Evolutionary conservation across 2,888 invertebrate genomes (phyloP).

Genomic region (Julus scanicus): DNA sequence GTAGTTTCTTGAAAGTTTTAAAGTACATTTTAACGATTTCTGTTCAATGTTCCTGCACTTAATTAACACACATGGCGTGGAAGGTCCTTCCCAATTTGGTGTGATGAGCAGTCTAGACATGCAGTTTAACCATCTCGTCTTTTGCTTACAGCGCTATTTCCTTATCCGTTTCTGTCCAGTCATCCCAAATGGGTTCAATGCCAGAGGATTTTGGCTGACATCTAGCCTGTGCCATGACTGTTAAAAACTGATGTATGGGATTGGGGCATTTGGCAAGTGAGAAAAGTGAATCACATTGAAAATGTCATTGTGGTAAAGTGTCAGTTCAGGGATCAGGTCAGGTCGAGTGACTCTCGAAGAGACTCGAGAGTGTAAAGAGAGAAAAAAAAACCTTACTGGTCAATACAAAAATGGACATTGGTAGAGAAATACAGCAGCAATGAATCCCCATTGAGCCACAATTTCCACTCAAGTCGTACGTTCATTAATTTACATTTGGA

Average conservation of each 20-base stretch:
- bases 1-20: no score
- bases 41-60: no score
- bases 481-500: constrained; percentile 27
- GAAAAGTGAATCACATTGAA: constrained; percentile 8
- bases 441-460: background rate
- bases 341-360: background rate
- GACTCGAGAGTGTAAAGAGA: background rate
- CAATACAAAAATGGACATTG: constrained; percentile 16
- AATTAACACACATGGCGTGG: no score
- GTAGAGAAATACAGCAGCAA: background rate
- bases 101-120: constrained; percentile 11
- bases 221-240: background rate
- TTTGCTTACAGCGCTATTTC: background rate
- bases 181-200: constrained; percentile 6
- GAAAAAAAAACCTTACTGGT: background rate
- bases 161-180: constrained; percentile 1
- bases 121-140: background rate
- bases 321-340: constrained; percentile 17
- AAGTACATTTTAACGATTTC: no score
- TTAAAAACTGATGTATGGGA: constrained; percentile 26
- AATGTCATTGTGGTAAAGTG: background rate
- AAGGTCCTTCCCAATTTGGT: background rate
- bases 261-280: constrained; percentile 19
- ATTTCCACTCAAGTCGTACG: background rate
- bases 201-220: constrained; percentile 27